Percentiles rank a stretch among this genome's conserved stretches.
Conservation (phyloP, 2,888 invertebrate genomes). For the Spilarctia lutea region DNA sequence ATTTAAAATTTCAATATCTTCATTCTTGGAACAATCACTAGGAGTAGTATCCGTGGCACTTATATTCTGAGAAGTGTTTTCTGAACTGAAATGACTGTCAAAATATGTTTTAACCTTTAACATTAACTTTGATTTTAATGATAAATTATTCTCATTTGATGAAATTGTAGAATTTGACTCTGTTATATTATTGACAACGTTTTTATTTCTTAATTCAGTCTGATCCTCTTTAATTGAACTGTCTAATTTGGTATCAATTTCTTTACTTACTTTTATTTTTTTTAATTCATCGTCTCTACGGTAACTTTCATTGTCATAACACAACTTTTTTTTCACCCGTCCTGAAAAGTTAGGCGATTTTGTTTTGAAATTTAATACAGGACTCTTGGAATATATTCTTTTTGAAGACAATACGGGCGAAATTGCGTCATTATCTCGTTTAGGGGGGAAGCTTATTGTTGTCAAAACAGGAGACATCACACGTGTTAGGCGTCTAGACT, state of each 20-base stretch:
- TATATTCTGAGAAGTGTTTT: slow-evolving; percentile 68
- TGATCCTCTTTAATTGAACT: neutral
- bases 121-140: slow-evolving; percentile 47
- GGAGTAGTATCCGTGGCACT: slow-evolving; percentile 66
- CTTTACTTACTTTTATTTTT: neutral
- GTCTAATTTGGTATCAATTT: neutral
- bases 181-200: slow-evolving; percentile 17
- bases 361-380: slow-evolving; percentile 62
- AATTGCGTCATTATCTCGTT: slow-evolving; percentile 19
- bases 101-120: slow-evolving; percentile 72
- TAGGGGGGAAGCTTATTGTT: slow-evolving; percentile 35
- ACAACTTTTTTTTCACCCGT: slow-evolving; percentile 67
- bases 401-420: slow-evolving; percentile 61
- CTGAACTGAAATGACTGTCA: slow-evolving; percentile 71
- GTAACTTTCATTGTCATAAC: slow-evolving; percentile 31
- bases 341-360: slow-evolving; percentile 51
- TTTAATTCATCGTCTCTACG: slow-evolving; percentile 5
- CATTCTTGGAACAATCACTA: slow-evolving; percentile 62
- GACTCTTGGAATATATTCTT: slow-evolving; percentile 58
- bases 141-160: slow-evolving; percentile 20
- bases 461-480: slow-evolving; percentile 57
- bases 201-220: neutral
- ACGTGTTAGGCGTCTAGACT: slow-evolving; percentile 26
- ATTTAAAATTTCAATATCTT: slow-evolving; percentile 68
- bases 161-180: slow-evolving; percentile 17